Base-by-base conservation (phyloP, 2,797 vertebrate genomes). In the Tapera naevia region DNA sequence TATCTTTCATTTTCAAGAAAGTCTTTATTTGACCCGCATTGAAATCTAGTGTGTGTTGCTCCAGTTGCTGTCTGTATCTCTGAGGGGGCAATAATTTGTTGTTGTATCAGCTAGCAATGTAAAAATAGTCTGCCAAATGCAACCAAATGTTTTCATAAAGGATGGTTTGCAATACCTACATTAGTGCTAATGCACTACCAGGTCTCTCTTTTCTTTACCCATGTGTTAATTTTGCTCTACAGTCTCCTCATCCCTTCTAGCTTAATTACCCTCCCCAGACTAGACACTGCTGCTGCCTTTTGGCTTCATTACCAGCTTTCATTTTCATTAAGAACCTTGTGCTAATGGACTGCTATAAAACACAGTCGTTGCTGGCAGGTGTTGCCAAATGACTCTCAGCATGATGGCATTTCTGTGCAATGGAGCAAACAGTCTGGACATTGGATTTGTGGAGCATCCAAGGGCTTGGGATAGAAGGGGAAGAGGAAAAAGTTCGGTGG, bases 301-400 rank as follows among this genome's bases (percentile, higher is more conserved):
- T 97, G 97, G 94, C 97, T 98, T 98, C 97, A 97, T 98, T 98
- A 97, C 93, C 54, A 91, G 92, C 96, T 97, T 98, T 98, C 96
- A 97, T 98, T 98, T 98, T 98, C 97, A 98, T 98, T 98, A 98
- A 96, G 97, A 96, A 95, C 96, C 94, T 94, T 94, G 95, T 5
- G 24, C 96, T 98, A 98, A 98, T 98, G 95, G 97, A 95, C 95
- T 98, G 88, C 97, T 98, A 95, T 94, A 96, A 98, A 98, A 97
- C 65, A 94, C 94, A 97, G 94, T 97, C 95, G 94, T 97, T 96
- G 91, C 80, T 97, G 93, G 93, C 93, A 96, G 96, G 92, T 97
- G 94, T 86, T 64, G 92, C 96, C 97, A 97, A 97, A 98, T 86
- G 84, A 96, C 64, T 96, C 94, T 96, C 93, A 96, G 96, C 83